phyloP scores from a whole-genome alignment of 2,888 invertebrate species.

The Oxycera nigricornis region DNA sequence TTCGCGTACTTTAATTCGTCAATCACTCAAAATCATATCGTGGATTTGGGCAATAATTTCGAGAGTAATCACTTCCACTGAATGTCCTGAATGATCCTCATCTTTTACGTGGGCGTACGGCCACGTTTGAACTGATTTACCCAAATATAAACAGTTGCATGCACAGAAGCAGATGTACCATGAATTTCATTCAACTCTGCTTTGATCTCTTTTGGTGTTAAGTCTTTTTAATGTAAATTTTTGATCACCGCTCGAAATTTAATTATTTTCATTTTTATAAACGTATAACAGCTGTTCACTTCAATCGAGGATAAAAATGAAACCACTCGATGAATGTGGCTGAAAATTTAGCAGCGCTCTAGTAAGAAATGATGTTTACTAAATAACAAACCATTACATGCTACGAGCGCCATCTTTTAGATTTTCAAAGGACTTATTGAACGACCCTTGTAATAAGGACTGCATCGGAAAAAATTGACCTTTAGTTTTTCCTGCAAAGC shows the following conservation, averaged over 20 bases:
- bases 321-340: background rate
- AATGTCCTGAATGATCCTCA: no score
- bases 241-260: background rate
- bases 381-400: background rate
- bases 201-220: background rate
- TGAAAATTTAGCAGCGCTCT: no score
- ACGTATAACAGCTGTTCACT: background rate
- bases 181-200: background rate
- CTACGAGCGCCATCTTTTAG: background rate
- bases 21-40: background rate
- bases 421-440: background rate
- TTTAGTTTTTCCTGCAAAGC: no score
- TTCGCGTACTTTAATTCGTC: background rate
- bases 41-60: no score
- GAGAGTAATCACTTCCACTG: no score
- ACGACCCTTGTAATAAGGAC: background rate
- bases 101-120: no score
- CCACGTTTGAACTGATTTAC: no score
- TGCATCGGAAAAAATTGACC: no score
- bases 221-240: background rate
- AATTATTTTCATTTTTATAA: background rate
- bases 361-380: no score
- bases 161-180: background rate
- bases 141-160: background rate
- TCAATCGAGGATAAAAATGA: background rate